These are phyloP conservation scores for Eupleurogrammus muticus DNA, from an alignment of 2,797 vertebrate species.

Conservation along the genomic window DNA sequence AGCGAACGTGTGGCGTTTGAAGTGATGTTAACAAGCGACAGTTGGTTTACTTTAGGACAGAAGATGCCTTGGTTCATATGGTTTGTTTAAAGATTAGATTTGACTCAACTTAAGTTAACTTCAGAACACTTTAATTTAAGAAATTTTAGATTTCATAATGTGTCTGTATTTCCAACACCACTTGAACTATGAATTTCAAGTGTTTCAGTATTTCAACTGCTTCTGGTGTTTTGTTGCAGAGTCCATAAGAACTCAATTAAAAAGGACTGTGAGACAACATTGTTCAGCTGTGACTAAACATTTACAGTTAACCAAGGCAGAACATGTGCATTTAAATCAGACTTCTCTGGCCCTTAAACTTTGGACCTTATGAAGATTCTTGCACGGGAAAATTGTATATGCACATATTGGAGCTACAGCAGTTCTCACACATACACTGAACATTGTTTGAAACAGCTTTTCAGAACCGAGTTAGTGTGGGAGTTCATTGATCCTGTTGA, in stretches of 20 bases:
- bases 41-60: not conserved
- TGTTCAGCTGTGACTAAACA: constrained; percentile 21
- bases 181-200: too few relatives aligned
- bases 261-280: constrained; percentile 15
- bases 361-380: not conserved
- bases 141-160: too few relatives aligned
- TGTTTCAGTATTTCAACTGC: too few relatives aligned
- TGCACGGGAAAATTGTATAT: not conserved
- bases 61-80: not conserved
- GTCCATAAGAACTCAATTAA: too few relatives aligned
- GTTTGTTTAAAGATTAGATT: too few relatives aligned
- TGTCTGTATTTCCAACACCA: too few relatives aligned
- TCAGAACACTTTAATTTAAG: too few relatives aligned
- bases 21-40: not conserved
- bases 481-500: constrained; percentile 42
- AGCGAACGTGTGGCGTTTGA: too few relatives aligned
- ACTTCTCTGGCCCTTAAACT: constrained; percentile 8
- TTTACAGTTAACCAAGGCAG: constrained; percentile 11
- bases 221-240: too few relatives aligned
- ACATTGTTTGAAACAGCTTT: too few relatives aligned
- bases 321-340: constrained; percentile 7
- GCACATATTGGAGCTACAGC: not conserved
- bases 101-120: not conserved
- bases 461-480: too few relatives aligned
- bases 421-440: too few relatives aligned